Conservation (phyloP, 2,113 vertebrate species). For the Mugil cephalus region DNA sequence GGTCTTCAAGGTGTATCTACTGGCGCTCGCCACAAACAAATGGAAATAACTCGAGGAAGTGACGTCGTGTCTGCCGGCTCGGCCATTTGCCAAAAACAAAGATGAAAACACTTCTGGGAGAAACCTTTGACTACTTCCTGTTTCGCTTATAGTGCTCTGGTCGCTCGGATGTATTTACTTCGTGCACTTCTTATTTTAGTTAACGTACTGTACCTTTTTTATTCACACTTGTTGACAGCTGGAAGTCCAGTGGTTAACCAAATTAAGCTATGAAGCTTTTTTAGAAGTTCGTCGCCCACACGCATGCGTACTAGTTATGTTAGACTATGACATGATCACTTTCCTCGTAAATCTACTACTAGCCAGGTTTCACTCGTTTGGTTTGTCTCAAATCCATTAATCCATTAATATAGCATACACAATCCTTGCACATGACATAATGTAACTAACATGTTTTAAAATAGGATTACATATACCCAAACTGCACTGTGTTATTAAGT, state of each 20-base stretch:
- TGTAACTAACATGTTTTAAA: background rate
- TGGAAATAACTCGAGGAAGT: conserved; percentile 77
- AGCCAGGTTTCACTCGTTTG: too few relatives aligned
- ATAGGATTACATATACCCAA: background rate
- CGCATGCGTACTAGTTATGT: conserved; percentile 17
- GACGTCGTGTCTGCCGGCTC: conserved; percentile 67
- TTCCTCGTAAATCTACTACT: too few relatives aligned
- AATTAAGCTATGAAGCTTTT: background rate
- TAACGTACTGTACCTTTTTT: rapidly evolving
- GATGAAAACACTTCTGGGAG: conserved; percentile 20
- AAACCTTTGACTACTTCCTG: conserved; percentile 38
- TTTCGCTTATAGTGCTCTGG: background rate
- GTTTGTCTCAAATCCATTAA: too few relatives aligned
- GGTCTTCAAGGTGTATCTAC: conserved; percentile 43
- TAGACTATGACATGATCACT: too few relatives aligned
- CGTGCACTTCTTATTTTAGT: background rate
- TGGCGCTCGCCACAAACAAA: conserved; percentile 68
- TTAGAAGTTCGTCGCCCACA: background rate
- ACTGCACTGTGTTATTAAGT: background rate
- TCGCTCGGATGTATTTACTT: too few relatives aligned
- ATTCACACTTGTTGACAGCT: background rate
- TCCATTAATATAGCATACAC: too few relatives aligned
- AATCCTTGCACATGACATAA: background rate
- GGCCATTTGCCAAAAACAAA: conserved; percentile 26
- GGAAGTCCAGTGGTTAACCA: background rate